Conservation (phyloP, 2,888 invertebrate genomes). For the Nemurella pictetii region DNA sequence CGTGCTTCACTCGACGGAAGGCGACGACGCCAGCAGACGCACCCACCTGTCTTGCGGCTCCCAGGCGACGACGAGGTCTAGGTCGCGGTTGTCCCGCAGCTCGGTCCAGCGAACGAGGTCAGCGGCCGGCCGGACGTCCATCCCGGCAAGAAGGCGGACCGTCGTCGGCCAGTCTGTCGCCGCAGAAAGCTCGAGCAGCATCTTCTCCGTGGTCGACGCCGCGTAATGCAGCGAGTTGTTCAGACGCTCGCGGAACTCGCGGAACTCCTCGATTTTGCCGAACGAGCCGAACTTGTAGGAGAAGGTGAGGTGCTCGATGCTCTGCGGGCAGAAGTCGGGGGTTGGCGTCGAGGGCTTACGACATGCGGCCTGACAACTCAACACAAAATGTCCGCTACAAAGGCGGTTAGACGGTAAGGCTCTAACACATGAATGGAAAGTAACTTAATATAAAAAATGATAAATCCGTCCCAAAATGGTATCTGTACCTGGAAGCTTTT, state of each 20-base stretch:
- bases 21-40: no score
- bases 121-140: constrained; percentile 60
- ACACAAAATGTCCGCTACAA: no score
- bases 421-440: no score
- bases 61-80: constrained; percentile 70
- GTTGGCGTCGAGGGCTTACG: no score
- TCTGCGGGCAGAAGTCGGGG: constrained; percentile 67
- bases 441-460: no score
- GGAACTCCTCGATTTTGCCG: constrained; percentile 87
- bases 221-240: constrained; percentile 81
- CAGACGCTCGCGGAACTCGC: constrained; percentile 78
- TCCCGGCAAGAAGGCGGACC: constrained; percentile 58
- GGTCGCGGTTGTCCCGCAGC: constrained; percentile 74
- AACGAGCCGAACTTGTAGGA: constrained; percentile 95
- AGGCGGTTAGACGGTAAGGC: no score
- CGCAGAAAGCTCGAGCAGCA: constrained; percentile 68
- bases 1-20: no score
- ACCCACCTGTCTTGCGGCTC: constrained; percentile 55
- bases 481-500: no score
- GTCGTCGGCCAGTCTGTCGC: constrained; percentile 49
- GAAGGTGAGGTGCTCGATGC: constrained; percentile 86
- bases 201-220: constrained; percentile 66
- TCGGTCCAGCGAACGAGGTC: constrained; percentile 63
- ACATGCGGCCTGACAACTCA: no score
- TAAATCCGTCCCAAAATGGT: no score